Evolutionary conservation across 2,888 invertebrate species (phyloP).

Genomic region (Gandaritis pyraliata): DNA sequence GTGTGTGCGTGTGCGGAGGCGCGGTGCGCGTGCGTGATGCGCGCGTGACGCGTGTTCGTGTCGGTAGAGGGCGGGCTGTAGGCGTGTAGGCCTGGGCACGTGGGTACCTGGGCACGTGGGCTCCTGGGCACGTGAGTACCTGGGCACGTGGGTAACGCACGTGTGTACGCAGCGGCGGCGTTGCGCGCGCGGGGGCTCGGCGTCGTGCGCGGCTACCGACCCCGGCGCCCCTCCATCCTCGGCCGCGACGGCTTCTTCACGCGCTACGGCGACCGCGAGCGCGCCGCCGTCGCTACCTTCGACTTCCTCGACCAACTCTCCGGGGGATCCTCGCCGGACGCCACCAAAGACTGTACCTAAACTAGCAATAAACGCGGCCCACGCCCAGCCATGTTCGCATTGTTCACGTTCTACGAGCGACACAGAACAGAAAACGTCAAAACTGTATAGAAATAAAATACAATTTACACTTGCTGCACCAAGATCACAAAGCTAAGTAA

Average conservation of each 20-base stretch:
- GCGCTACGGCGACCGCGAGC: slow-evolving; percentile 90
- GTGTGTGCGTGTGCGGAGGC: slow-evolving; percentile 42
- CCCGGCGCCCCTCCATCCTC: slow-evolving; percentile 88
- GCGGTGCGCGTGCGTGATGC: slow-evolving; percentile 38
- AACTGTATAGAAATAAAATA: too few relatives aligned
- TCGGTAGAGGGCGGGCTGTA: slow-evolving; percentile 70
- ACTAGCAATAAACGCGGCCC: slow-evolving; percentile 65
- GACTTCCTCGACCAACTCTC: slow-evolving; percentile 90
- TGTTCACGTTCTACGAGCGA: too few relatives aligned
- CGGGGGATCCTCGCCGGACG: slow-evolving; percentile 71
- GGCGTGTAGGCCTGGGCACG: slow-evolving; percentile 46
- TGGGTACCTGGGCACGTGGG: too few relatives aligned
- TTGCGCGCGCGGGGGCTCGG: slow-evolving; percentile 83
- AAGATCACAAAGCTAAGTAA: too few relatives aligned
- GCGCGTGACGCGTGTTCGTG: slow-evolving; percentile 63
- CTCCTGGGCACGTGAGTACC: too few relatives aligned
- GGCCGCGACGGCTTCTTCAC: slow-evolving; percentile 91
- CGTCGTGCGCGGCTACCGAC: slow-evolving; percentile 79
- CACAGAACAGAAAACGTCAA: too few relatives aligned
- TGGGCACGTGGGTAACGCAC: slow-evolving; percentile 46
- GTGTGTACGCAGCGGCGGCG: slow-evolving; percentile 84
- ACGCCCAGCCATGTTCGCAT: too few relatives aligned
- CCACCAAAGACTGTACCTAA: slow-evolving; percentile 77
- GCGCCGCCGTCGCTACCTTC: slow-evolving; percentile 91
- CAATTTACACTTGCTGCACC: too few relatives aligned